Base-by-base conservation (phyloP, 2,888 invertebrate genomes). In the Cephus pygmeus region DNA sequence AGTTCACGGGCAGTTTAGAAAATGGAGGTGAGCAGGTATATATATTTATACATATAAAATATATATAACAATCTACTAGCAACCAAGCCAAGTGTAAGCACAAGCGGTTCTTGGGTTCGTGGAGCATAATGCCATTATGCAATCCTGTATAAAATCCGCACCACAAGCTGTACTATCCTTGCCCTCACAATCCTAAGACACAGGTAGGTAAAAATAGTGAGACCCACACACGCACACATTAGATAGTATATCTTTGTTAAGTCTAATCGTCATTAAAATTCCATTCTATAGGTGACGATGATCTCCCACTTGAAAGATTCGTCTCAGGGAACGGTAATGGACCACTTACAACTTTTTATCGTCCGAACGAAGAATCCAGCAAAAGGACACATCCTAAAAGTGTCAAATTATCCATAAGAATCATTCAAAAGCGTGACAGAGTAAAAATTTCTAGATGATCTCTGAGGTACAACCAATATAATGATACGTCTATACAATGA, bases 111-210 rank as follows among this genome's bases (percentile, higher is more conserved):
- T 56, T 56, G 56, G 56, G 34, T 35, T 23, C 35, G n/a, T 34
- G 30, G 35, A 74, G 74, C 74, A 36, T 74, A 34, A 74, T 74
- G 74, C 71, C n/a, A 74, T 74, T 74, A 34, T 35, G 74, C 74
- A 74, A 74, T 74, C 74, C 74, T 23, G 35, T n/a, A 34, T 74
- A 74, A 74, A 74, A 35, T 74, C 34, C n/a, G 11, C 6, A 74
- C 11, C 12, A n/a, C 35, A 34, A 35, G n/a, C 11, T 31, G 31
- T 4, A 34, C 34, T 31, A 1, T 23, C 56, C 23, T 56, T 23
- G 56, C 6, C 56, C 23, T 23, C 23, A 6, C 9, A 56, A 56
- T 56, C 23, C 56, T 56, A 56, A 56, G 11, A 40, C 23, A 56
- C 23, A 56, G 56, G 9, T 9, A 56, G 9, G 9, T 56, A 56